Conservation (phyloP, 2,888 invertebrate species). For the Euzophera pinguis region DNA sequence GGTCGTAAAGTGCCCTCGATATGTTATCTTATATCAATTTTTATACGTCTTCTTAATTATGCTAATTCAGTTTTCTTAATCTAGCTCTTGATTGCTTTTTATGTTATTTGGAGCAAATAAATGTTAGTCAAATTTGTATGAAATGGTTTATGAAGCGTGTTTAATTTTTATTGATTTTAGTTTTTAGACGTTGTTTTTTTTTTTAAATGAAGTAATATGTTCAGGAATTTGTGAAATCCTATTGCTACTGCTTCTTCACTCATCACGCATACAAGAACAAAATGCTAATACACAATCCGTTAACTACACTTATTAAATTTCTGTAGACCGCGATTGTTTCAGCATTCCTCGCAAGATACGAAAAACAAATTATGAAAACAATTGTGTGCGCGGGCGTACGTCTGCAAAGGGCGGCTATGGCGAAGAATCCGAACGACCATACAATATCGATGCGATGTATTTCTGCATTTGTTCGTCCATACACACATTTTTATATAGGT, state of each 20-base stretch:
- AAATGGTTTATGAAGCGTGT: background rate
- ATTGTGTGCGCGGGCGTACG: constrained; percentile 32
- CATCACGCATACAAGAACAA: no score
- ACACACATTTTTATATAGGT: background rate
- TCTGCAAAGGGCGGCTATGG: constrained; percentile 35
- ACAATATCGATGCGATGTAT: constrained; percentile 12
- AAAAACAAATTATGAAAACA: background rate
- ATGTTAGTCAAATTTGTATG: background rate
- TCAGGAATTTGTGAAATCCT: no score
- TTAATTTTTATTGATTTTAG: no score
- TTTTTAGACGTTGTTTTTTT: no score
- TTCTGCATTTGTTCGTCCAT: background rate
- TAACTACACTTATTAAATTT: no score
- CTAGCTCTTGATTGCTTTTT: constrained; percentile 17
- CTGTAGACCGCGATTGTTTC: no score
- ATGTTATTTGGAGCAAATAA: background rate
- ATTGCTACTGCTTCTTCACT: no score
- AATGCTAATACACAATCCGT: no score
- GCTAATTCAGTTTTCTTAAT: constrained; percentile 17
- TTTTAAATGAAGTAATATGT: no score
- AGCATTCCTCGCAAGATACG: no score
- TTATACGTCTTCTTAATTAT: constrained; percentile 3
- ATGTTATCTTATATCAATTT: background rate
- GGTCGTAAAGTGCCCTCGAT: constrained; percentile 30
- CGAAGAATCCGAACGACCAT: constrained; percentile 20